Percentiles rank a stretch among this genome's conserved stretches.
Conservation (phyloP, 2,888 invertebrate species). For the Ormyrus thymus region DNA sequence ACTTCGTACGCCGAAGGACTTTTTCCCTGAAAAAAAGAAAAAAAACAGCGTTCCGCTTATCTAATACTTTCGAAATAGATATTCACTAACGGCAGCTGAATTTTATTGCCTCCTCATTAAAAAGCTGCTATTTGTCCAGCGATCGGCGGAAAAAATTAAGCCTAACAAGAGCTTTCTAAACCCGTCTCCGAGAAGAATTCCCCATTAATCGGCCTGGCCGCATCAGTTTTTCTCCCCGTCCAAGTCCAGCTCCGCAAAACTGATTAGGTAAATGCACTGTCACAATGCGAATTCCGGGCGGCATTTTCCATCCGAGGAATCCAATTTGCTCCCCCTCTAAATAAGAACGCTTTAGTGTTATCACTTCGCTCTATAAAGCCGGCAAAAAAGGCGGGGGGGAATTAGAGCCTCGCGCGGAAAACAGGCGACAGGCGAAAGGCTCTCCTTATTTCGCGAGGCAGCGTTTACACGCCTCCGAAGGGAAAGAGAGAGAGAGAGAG, state of each 20-base stretch:
- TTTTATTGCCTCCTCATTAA: too few relatives aligned
- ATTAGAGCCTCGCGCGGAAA: conserved; percentile 14
- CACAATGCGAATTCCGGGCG: conserved; percentile 23
- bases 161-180: conserved; percentile 40
- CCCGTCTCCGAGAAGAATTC: not conserved
- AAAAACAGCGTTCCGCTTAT: too few relatives aligned
- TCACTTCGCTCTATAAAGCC: conserved; percentile 11
- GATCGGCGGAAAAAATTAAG: too few relatives aligned
- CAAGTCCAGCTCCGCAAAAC: not conserved
- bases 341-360: conserved; percentile 28
- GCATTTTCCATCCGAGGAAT: conserved; percentile 33
- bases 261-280: conserved; percentile 35
- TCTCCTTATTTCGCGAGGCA: conserved; percentile 35
- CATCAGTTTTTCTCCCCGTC: not conserved
- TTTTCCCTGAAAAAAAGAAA: too few relatives aligned
- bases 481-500: conserved; percentile 30
- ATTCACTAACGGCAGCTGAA: too few relatives aligned
- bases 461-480: conserved; percentile 7
- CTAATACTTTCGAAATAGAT: too few relatives aligned
- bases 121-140: too few relatives aligned
- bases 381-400: conserved; percentile 5
- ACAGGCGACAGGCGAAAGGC: conserved; percentile 3
- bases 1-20: too few relatives aligned
- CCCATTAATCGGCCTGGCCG: not conserved
- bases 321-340: conserved; percentile 32